phyloP scores from a whole-genome alignment of 2,888 invertebrate genomes.

The Diabrotica balteata region DNA sequence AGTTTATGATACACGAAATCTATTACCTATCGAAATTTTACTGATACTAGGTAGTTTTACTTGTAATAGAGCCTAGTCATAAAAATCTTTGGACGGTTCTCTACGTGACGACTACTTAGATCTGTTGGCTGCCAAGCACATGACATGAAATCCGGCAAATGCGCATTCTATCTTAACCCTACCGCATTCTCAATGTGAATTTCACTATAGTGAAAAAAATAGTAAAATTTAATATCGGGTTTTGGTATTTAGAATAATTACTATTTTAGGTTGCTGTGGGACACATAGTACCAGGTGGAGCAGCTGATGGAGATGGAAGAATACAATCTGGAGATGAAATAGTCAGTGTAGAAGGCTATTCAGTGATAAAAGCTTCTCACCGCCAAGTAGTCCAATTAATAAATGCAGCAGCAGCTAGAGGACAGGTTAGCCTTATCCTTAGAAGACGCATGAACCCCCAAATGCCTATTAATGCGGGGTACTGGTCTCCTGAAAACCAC shows the following conservation, averaged over 20 bases:
- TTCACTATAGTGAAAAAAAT: no score
- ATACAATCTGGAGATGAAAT: conserved; percentile 93
- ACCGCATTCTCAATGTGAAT: no score
- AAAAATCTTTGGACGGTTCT: no score
- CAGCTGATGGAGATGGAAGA: conserved; percentile 90
- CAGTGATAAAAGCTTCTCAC: conserved; percentile 80
- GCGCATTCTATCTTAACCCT: no score
- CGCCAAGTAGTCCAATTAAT: conserved; percentile 92
- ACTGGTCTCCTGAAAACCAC: conserved; percentile 45
- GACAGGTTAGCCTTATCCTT: conserved; percentile 79
- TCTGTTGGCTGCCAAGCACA: no score
- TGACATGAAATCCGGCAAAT: no score
- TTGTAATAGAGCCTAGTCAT: no score
- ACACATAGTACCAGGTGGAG: conserved; percentile 94
- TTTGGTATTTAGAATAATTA: neutral
- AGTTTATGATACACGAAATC: no score
- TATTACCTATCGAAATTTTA: no score
- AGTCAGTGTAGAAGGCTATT: conserved; percentile 85
- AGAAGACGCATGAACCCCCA: conserved; percentile 60
- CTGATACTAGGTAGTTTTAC: no score
- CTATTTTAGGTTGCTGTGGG: conserved; percentile 83
- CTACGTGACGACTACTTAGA: no score
- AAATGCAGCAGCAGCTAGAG: conserved; percentile 85
- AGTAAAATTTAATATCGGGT: no score
- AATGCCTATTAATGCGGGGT: conserved; percentile 47